Base-by-base conservation (phyloP, 2,888 invertebrate species). In the Drosophila quasianomalipes region DNA sequence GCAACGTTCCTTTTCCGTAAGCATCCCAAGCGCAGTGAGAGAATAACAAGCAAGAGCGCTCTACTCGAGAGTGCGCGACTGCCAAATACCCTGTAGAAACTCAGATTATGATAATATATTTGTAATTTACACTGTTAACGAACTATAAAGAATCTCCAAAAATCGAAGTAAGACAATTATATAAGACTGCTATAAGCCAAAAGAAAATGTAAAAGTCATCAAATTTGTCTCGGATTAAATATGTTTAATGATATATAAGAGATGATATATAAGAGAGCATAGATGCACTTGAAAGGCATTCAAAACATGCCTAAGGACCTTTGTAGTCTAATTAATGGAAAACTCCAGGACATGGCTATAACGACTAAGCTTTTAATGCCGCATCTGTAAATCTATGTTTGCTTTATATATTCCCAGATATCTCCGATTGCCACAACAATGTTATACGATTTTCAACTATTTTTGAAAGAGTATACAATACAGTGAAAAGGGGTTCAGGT, bases 1-100 rank as follows among this genome's bases (percentile, higher is more conserved):
- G 76, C 61, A 68, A 51, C 22, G 63, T 54, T 59, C 62, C 57
- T 59, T 58, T 57, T 55, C 26, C 28, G 35, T 22, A 28, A 39
- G 30, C 35, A 57, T 47, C 47, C 22, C 47, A 47, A 4, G 16
- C 22, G 22, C 16, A 16, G 47, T 31, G 39, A 41, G n/a, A 19
- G 12, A 30, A 39, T 7, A 2, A 12, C 28, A 39, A 30, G 4
- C 30, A n/a, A 57, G 39, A 30, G 7, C n/a, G 47, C 26, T 28
- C 28, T 12, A 39, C 9, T 30, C 19, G 37, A 10, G n/a, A n/a
- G 30, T 30, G 37, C 39, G 0, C 14, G 44, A 58, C 58, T 58
- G 14, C 6, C 6, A 44, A 9, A 58, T 58, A 12, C 58, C 58
- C 58, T 58, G 30, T 52, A 51, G 3, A 19, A 47, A 16, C 26